Percentiles rank a stretch among this genome's conserved stretches.
phyloP scores from a whole-genome alignment of 2,113 vertebrate species.

The Campylomormyrus tamandua region DNA sequence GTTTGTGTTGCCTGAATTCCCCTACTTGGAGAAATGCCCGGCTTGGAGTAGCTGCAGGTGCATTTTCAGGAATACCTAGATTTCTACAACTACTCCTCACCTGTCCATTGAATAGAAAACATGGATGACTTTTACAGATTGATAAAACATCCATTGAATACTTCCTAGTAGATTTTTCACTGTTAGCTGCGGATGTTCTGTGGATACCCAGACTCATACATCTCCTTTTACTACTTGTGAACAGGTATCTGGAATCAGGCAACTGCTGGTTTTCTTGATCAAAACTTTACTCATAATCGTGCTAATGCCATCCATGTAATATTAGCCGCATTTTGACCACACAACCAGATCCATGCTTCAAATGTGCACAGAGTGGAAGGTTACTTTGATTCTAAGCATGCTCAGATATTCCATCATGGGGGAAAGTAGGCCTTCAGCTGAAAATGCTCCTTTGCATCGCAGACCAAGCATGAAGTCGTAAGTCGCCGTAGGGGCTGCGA shows the following conservation, averaged over 20 bases:
- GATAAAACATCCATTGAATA: background rate
- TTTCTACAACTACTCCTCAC: background rate
- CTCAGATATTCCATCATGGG: background rate
- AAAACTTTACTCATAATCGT: background rate
- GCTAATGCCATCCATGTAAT: background rate
- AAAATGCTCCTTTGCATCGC: background rate
- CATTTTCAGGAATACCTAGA: background rate
- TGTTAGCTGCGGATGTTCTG: background rate
- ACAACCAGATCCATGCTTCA: background rate
- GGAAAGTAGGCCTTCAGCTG: background rate
- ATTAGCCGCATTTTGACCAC: background rate
- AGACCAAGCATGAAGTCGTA: background rate
- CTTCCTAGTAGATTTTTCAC: background rate
- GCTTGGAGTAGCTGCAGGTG: background rate
- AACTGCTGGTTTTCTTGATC: background rate
- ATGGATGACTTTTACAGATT: background rate
- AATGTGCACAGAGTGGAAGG: background rate
- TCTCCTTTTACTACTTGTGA: background rate
- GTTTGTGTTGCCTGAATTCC: background rate
- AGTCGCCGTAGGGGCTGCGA: background rate
- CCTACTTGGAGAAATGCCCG: background rate
- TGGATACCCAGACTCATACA: background rate
- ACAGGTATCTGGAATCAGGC: background rate
- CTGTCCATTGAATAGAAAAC: background rate
- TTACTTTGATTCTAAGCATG: background rate